Percentiles rank a stretch among this genome's conserved stretches.
These are phyloP conservation scores for Campoplex capitator DNA, from an alignment of 2,888 invertebrate species.

Conservation along the genomic window DNA sequence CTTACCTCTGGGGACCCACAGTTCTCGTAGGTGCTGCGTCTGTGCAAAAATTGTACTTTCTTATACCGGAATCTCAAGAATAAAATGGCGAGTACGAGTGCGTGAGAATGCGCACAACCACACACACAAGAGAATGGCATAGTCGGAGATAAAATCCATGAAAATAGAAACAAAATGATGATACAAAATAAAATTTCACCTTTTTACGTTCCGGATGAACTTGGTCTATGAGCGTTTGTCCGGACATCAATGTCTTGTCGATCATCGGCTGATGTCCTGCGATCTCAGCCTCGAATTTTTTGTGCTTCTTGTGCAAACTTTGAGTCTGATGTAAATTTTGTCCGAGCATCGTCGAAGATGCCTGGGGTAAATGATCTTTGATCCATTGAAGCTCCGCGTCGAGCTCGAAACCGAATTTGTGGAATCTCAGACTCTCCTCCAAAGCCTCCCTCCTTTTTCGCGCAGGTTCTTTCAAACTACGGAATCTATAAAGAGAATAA, in stretches of 20 bases:
- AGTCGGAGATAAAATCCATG: conserved; percentile 11
- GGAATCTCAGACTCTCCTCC: conserved; percentile 93
- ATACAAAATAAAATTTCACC: conserved; percentile 83
- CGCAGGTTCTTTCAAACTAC: conserved; percentile 90
- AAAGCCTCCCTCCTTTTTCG: conserved; percentile 90
- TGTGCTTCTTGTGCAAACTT: conserved; percentile 96
- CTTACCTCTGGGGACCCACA: conserved; percentile 78
- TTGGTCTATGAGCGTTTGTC: conserved; percentile 90
- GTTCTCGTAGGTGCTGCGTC: conserved; percentile 78
- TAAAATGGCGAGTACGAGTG: conserved; percentile 42
- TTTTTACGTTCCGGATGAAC: conserved; percentile 92
- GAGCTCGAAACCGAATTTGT: conserved; percentile 97
- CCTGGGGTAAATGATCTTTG: conserved; percentile 93
- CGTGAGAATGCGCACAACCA: conserved; percentile 30
- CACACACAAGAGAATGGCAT: background rate
- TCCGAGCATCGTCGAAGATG: conserved; percentile 91
- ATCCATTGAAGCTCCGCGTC: conserved; percentile 98
- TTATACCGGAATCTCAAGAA: conserved; percentile 63
- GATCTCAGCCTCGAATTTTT: conserved; percentile 96
- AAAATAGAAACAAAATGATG: conserved; percentile 17
- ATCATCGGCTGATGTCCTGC: conserved; percentile 94
- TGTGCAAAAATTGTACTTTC: conserved; percentile 79
- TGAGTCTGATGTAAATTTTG: conserved; percentile 96
- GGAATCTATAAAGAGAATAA: conserved; percentile 84
- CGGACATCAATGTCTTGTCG: conserved; percentile 93